Conservation (phyloP, 2,888 invertebrate genomes). For the Torymus texanus region DNA sequence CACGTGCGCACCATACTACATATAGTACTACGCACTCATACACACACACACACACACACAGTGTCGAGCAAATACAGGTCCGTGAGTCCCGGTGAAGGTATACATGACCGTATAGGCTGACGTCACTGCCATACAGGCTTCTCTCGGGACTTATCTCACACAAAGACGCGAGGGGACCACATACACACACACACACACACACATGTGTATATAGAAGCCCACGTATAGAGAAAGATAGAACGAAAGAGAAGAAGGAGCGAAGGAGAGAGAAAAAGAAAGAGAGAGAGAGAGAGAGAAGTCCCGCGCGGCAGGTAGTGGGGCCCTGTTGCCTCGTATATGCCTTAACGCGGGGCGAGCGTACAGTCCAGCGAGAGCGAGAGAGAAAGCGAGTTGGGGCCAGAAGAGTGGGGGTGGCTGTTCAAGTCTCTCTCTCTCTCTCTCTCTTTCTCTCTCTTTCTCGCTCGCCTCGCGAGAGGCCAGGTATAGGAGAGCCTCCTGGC, state of each 20-base stretch:
- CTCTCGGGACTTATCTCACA: conserved; percentile 18
- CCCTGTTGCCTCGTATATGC: conserved; percentile 34
- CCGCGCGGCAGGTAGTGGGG: conserved; percentile 31
- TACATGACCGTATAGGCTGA: too few species aligned
- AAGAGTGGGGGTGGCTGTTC: conserved; percentile 38
- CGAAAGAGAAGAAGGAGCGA: conserved; percentile 12
- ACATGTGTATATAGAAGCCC: not conserved
- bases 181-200: not conserved
- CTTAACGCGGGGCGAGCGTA: not conserved
- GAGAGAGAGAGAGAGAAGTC: conserved; percentile 7
- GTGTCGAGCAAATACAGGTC: too few species aligned
- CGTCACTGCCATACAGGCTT: not conserved
- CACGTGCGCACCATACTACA: too few species aligned
- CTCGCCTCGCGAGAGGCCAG: conserved; percentile 1
- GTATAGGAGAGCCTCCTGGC: conserved; percentile 5
- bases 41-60: not conserved
- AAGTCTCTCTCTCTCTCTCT: conserved; percentile 19
- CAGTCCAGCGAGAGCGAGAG: conserved; percentile 6
- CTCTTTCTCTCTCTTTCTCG: too few species aligned
- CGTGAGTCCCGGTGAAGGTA: too few species aligned
- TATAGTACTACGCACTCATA: too few species aligned
- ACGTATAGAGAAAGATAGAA: not conserved
- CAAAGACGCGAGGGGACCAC: not conserved
- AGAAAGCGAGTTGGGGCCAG: not conserved
- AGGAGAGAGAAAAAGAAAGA: conserved; percentile 8